Base-by-base conservation (phyloP, 2,797 vertebrate species). In the Gallinago nigripennis region DNA sequence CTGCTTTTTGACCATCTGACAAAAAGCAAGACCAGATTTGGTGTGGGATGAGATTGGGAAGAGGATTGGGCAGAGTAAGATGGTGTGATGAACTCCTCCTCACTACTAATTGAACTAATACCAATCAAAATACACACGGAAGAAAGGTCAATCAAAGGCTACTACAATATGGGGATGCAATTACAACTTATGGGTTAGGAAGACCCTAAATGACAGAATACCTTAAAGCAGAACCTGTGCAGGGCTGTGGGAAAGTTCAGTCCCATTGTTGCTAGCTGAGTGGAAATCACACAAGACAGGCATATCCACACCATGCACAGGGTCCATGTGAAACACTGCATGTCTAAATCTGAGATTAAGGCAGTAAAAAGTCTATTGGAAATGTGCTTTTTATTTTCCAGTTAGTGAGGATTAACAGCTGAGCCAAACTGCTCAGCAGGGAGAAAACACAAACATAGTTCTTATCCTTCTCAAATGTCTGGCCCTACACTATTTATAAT, bases 401-500 rank as follows among this genome's bases (percentile, higher is more conserved):
- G 24, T 83, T 50, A 48, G 54, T 73, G 69, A 78, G 92, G 39
- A 89, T 79, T 25, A 96, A 50, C 73, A 95, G 58, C 58, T 53
- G 65, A 93, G 70, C 63, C 70, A 95, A 85, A 77, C 82, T 81
- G 50, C 35, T 95, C 84, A 50, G 71, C 61, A 70, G 25, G 80
- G 41, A 94, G 60, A 88, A 43, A 95, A 64, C 51, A 88, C 3
- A 57, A 90, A 85, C n/a, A 28, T 41, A 84, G 75, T 76, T 68
- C 58, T 84, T 73, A 68, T 7, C 45, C 61, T 92, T 85, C 78
- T 85, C 84, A 65, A 87, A 85, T 0, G 14, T 83, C 68, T 85
- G 71, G 41, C 68, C 57, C 68, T 33, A 72, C 93, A 91, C 69
- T 94, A 94, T 91, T 96, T 93, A 92, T 93, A 96, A 86, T 48